Base-by-base conservation (phyloP, 1,140 invertebrate species). In the Drosophila takahashii region DNA sequence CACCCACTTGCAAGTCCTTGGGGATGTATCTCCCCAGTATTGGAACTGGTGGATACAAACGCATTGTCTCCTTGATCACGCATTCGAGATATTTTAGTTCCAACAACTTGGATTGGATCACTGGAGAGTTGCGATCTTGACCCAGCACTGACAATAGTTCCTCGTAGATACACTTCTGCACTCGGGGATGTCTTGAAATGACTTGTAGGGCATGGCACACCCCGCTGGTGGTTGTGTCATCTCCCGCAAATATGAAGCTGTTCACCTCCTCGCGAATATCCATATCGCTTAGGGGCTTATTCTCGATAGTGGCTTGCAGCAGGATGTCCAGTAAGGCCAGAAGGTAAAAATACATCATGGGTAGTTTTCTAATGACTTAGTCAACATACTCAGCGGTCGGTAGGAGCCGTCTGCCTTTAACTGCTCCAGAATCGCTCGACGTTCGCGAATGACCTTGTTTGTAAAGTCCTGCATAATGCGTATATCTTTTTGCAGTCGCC, bases 41-140 rank as follows among this genome's bases (percentile, higher is more conserved):
- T 0, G 45, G 45, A 47, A 47, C 45, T 27, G 45, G 45, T 27
- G 45, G 45, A 27, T 47, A 13, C 13, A 47, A n/a, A 9, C 45
- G 45, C 45, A 47, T 47, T n/a, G 44, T 27, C 13, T 47, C 44
- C 44, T 47, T 47, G 22, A 47, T 27, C 22, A 47, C 44, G 7
- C 44, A 47, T 22, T 47, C 44, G 11, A 47, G 44, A 47, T 47
- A 47, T 5, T 47, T 27, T 0, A 47, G 22, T 11, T 26, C 22
- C 11, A 47, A 6, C 3, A 47, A 15, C 10, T 47, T 4, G 22
- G 44, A 8, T 27, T 47, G 44, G 44, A 13, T 47, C 44, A 47
- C 44, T n/a, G 44, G 7, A 4, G 44, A 5, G 11, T 47, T 5
- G 44, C 22, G 44, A 47, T 47, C 44, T 2, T 26, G 5, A 10